Evolutionary conservation across 2,113 vertebrate species (phyloP), one percentile per base, ranked within the genome.

Genomic region (Piaya cayana): DNA sequence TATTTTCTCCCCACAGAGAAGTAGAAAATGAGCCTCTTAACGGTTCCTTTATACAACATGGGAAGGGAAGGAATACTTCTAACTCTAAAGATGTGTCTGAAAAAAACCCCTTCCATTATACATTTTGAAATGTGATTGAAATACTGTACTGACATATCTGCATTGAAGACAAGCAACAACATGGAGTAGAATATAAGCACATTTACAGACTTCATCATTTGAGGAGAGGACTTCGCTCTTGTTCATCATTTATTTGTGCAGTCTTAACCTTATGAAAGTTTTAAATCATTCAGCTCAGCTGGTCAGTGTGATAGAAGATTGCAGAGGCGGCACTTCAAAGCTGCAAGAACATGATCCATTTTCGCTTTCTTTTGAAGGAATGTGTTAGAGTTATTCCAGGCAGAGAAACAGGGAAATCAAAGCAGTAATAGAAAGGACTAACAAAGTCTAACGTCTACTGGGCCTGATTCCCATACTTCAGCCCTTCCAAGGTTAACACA

Each of bases 331-430:
- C 42, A 68, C 59, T 82, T 92, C 87, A 95, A 90, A 85, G 49
- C 65, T 64, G 16, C 53, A 65, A 53, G 9, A 88, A 53, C 53
- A 68, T 25, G 39, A 92, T 90, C 39, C 78, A 53, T 90, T 82
- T 75, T 58, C 58, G 17, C 82, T 79, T 67, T 60, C 78, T 79
- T 69, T 80, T 96, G 70, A 88, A 91, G 67, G 76, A 25, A 49
- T 12, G 29, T 0, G 0, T 15, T 60, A 19, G 70, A 69, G 55
- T 62, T 82, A 72, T 68, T 71, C 59, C 70, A 93, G 43, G 14
- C 58, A 87, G 39, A 94, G 53, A 76, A 94, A 65, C 10, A 32
- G n/a, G 18, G 70, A 91, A 93, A 91, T 92, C 78, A 94, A 94
- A 91, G 39, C 1, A 4, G 25, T 65, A 82, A 77, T 6, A 85